Conservation (phyloP, 2,888 invertebrate genomes). For the Oscheius sp. region DNA sequence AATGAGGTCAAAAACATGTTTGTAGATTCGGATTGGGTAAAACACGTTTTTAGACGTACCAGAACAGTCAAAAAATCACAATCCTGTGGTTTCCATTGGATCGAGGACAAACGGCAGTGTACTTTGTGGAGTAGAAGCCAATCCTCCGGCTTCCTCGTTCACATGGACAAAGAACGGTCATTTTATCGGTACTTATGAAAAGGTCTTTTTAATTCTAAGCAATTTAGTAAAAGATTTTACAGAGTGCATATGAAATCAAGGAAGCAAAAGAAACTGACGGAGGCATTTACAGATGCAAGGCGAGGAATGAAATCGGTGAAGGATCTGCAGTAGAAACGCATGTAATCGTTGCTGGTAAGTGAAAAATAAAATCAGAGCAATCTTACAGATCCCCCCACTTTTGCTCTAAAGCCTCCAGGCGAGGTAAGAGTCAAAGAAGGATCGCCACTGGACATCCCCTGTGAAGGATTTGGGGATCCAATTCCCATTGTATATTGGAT, state of each 20-base stretch:
- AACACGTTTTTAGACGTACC: constrained; percentile 56
- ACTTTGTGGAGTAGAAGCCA: constrained; percentile 66
- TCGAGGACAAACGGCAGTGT: constrained; percentile 52
- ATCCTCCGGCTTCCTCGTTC: constrained; percentile 63
- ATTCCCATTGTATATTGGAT: constrained; percentile 69
- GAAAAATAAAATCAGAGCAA: too few species aligned
- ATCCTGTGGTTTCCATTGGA: constrained; percentile 59
- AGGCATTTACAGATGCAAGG: constrained; percentile 67
- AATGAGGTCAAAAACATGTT: constrained; percentile 27
- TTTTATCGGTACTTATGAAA: constrained; percentile 43
- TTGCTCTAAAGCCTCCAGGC: constrained; percentile 60
- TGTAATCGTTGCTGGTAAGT: constrained; percentile 62
- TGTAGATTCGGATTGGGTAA: background rate
- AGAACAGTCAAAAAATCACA: constrained; percentile 49
- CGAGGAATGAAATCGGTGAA: constrained; percentile 64
- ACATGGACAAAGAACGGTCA: constrained; percentile 70
- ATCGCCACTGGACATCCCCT: constrained; percentile 54
- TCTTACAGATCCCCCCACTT: constrained; percentile 61
- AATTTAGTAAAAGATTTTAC: background rate
- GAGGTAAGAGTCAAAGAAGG: constrained; percentile 58
- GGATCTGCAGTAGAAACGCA: constrained; percentile 66
- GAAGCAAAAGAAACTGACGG: constrained; percentile 50
- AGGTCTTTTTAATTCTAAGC: constrained; percentile 19
- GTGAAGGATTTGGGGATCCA: constrained; percentile 69
- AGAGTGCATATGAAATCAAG: background rate